Evolutionary conservation across 2,888 invertebrate species (phyloP).

Genomic region (Girardia tigrina): DNA sequence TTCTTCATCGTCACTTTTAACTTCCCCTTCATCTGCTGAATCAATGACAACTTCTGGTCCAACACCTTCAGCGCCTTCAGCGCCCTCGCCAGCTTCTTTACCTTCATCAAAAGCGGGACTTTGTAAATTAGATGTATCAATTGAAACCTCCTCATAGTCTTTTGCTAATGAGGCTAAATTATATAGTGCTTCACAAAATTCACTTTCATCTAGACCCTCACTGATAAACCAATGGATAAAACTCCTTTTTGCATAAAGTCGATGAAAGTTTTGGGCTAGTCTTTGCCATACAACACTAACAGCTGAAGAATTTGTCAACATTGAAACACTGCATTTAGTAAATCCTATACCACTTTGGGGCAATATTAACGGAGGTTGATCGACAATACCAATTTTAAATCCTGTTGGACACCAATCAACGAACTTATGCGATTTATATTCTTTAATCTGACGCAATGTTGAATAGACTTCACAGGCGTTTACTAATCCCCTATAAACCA

Average conservation of each 20-base stretch:
- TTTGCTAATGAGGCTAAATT: conserved; percentile 23
- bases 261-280: conserved; percentile 40
- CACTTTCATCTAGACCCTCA: conserved; percentile 39
- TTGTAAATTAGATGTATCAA: neutral
- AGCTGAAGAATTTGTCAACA: conserved; percentile 72
- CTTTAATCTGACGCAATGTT: conserved; percentile 11
- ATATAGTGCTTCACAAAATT: conserved; percentile 45
- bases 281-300: conserved; percentile 38
- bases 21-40: neutral
- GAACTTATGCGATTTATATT: conserved; percentile 8
- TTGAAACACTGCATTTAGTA: conserved; percentile 62
- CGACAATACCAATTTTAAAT: conserved; percentile 61
- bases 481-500: conserved; percentile 38
- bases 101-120: neutral
- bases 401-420: conserved; percentile 37
- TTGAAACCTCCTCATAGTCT: conserved; percentile 31
- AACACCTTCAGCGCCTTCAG: neutral
- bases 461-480: conserved; percentile 39
- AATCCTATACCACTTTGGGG: conserved; percentile 51
- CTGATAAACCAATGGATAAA: conserved; percentile 40
- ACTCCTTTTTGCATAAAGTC: conserved; percentile 39
- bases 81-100: neutral
- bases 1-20: neutral
- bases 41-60: neutral
- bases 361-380: conserved; percentile 54